Evolutionary conservation across 2,113 vertebrate genomes (phyloP).

Genomic region (Brachirus orientalis): DNA sequence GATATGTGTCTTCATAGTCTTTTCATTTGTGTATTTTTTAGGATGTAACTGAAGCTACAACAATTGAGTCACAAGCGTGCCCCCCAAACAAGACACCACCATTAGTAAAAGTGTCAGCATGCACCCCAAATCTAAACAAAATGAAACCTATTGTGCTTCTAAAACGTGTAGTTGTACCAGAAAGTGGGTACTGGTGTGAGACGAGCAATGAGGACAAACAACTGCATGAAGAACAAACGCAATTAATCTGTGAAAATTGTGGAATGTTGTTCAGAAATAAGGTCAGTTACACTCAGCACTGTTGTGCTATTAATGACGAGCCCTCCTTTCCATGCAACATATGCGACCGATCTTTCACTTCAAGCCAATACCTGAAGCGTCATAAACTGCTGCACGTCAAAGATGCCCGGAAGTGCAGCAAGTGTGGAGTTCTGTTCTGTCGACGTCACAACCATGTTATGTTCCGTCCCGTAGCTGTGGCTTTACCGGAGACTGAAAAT

Average conservation of each 20-base stretch:
- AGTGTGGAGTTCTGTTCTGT: slow-evolving; percentile 74
- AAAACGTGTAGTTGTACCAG: slow-evolving; percentile 9
- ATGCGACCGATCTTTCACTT: slow-evolving; percentile 74
- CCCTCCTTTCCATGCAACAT: slow-evolving; percentile 72
- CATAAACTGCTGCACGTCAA: slow-evolving; percentile 77
- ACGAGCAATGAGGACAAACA: slow-evolving; percentile 52
- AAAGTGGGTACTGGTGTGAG: slow-evolving; percentile 42
- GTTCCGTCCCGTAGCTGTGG: slow-evolving; percentile 1
- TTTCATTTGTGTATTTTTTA: too few relatives aligned
- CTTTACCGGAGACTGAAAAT: accelerated
- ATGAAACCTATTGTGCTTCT: slow-evolving; percentile 32
- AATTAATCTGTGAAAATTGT: slow-evolving; percentile 34
- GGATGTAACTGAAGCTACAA: neutral
- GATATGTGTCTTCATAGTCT: too few relatives aligned
- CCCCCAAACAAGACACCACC: neutral
- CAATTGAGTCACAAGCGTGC: neutral
- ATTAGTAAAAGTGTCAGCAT: neutral
- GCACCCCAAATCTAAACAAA: neutral
- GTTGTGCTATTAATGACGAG: slow-evolving; percentile 29
- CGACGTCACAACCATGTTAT: slow-evolving; percentile 55
- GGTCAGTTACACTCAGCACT: slow-evolving; percentile 53
- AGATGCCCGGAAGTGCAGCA: slow-evolving; percentile 68
- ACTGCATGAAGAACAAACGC: slow-evolving; percentile 53
- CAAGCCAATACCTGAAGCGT: slow-evolving; percentile 75
- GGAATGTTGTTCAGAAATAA: slow-evolving; percentile 40